A percentile compares a stretch with the other conserved stretches of the same genome.
Evolutionary conservation across 2,797 vertebrate species (phyloP).

Genomic region (Setipinna tenuifilis): DNA sequence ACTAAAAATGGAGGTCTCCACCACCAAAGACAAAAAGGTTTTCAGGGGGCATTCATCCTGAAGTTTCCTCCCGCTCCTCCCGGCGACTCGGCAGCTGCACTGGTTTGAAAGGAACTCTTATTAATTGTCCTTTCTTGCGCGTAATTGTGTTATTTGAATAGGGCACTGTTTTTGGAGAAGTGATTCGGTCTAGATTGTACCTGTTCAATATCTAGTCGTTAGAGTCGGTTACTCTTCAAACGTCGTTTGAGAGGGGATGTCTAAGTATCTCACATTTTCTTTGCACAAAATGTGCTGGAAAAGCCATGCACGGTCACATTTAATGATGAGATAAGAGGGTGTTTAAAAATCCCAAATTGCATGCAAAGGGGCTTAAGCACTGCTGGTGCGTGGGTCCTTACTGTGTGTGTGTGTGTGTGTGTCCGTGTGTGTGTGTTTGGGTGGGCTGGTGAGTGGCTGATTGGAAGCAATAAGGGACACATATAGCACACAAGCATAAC

Average conservation of each 20-base stretch:
- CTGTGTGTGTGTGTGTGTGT: constrained; percentile 5
- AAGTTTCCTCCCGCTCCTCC: constrained; percentile 83
- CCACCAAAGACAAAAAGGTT: constrained; percentile 62
- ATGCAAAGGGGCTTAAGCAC: constrained; percentile 7
- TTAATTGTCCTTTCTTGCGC: constrained; percentile 98
- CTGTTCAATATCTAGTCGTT: constrained; percentile 64
- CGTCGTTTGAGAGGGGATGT: constrained; percentile 10
- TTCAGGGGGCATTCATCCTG: constrained; percentile 77
- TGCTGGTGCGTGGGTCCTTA: too few relatives aligned
- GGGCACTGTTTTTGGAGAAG: constrained; percentile 76
- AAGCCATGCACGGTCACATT: neutral
- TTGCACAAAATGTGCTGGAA: constrained; percentile 22
- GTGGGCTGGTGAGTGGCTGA: neutral
- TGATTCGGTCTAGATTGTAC: constrained; percentile 64
- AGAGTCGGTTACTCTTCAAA: constrained; percentile 58
- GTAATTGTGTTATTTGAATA: constrained; percentile 88
- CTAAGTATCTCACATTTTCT: constrained; percentile 8
- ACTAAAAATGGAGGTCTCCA: constrained; percentile 60
- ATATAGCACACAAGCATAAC: neutral
- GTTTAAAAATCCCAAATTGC: constrained; percentile 20
- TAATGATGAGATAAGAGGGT: constrained; percentile 18
- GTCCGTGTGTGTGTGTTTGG: neutral
- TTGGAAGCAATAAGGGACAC: neutral
- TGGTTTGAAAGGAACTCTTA: constrained; percentile 88
- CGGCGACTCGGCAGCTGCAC: constrained; percentile 93